These are phyloP conservation scores for Oncorhynchus kisutch DNA, from an alignment of 2,113 vertebrate genomes.

Conservation along the genomic window DNA sequence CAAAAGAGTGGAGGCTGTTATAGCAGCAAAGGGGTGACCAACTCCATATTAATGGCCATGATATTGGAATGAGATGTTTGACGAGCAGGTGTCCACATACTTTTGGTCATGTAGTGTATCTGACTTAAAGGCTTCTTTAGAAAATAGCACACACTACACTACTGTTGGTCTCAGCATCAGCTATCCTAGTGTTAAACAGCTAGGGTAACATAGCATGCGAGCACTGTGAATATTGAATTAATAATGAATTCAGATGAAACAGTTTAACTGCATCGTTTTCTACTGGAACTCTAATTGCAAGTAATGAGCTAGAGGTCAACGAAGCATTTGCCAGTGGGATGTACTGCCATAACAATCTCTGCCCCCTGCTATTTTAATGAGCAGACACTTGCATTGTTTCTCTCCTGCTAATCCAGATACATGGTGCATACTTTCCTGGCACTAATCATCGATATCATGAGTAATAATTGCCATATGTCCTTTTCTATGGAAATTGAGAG, in stretches of 20 bases:
- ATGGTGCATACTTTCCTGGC: not conserved
- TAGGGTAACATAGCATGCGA: slow-evolving; percentile 6
- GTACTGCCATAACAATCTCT: slow-evolving; percentile 21
- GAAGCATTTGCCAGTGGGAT: slow-evolving; percentile 34
- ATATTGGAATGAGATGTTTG: no score
- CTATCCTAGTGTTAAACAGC: slow-evolving; percentile 25
- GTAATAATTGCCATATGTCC: not conserved
- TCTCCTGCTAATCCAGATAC: not conserved
- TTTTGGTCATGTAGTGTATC: not conserved
- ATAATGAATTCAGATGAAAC: slow-evolving; percentile 26
- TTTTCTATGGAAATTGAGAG: not conserved
- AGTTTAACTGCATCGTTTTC: slow-evolving; percentile 21
- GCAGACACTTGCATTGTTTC: not conserved
- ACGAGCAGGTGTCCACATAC: no score
- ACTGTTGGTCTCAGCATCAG: slow-evolving; percentile 19
- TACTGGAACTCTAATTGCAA: slow-evolving; percentile 11
- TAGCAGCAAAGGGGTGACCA: no score
- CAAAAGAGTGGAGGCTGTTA: no score
- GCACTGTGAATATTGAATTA: slow-evolving; percentile 19
- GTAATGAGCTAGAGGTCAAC: slow-evolving; percentile 38
- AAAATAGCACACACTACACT: slow-evolving; percentile 10
- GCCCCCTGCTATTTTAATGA: slow-evolving; percentile 22
- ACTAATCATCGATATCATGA: not conserved
- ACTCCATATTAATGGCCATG: no score
- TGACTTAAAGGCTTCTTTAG: slow-evolving; percentile 1